phyloP scores from a whole-genome alignment of 2,888 invertebrate genomes.

The Drosophila borborema region DNA sequence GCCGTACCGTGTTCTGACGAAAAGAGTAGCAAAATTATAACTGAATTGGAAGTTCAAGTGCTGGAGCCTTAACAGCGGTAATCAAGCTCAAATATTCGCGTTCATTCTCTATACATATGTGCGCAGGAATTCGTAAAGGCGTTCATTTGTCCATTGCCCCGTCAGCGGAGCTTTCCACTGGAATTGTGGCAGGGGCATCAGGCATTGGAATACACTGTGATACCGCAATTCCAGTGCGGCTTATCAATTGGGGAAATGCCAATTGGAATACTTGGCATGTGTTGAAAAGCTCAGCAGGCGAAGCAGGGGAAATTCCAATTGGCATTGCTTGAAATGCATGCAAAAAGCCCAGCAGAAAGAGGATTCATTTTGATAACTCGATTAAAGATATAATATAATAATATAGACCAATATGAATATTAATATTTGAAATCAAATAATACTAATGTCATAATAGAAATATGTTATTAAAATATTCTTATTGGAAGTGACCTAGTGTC shows the following conservation, averaged over 20 bases:
- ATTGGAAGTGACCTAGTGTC: neutral
- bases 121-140: slow-evolving; percentile 65
- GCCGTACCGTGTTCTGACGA: slow-evolving; percentile 73
- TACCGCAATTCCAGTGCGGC: slow-evolving; percentile 12
- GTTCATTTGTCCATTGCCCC: slow-evolving; percentile 39
- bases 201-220: slow-evolving; percentile 41
- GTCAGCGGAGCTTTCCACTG: slow-evolving; percentile 33
- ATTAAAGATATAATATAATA: neutral
- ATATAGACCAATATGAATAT: neutral
- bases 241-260: slow-evolving; percentile 43
- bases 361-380: neutral
- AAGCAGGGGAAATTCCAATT: neutral
- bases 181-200: slow-evolving; percentile 32
- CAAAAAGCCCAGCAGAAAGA: neutral
- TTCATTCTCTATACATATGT: slow-evolving; percentile 64
- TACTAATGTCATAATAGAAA: neutral
- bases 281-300: slow-evolving; percentile 35
- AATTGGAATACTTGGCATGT: slow-evolving; percentile 20
- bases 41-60: slow-evolving; percentile 83
- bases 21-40: slow-evolving; percentile 83
- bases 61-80: slow-evolving; percentile 75
- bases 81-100: slow-evolving; percentile 30
- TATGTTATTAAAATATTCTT: neutral
- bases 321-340: neutral
- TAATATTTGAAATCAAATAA: neutral